Evolutionary conservation across 1,140 invertebrate genomes (phyloP), one percentile per base, ranked within the genome.

Genomic region (Pectinophora gossypiella): DNA sequence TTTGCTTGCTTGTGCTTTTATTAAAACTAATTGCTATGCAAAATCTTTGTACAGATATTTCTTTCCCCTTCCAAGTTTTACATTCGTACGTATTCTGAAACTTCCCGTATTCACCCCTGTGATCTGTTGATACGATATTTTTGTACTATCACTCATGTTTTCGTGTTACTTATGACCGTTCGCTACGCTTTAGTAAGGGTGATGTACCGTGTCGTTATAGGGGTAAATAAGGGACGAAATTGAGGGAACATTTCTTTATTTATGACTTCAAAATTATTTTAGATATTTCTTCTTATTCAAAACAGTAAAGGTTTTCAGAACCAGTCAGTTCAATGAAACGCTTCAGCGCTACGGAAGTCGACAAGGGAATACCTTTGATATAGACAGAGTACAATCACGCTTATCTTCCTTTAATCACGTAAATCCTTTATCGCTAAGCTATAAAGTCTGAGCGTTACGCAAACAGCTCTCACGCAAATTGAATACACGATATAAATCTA

Each of bases 401-500:
- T 51, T 65, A 66, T 56, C 58, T 54, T 52, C 16, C 16, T 40
- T 40, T 40, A 40, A 40, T 40, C 13, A 40, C 36, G 16, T 15
- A 57, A 56, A 49, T 47, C 53, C 56, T 52, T 61, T 58, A 61
- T 61, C 59, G 48, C 60, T 59, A 64, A 67, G 59, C 58, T 54
- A 12, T 6, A 27, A 40, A 40, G 36, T 3, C 13, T 6, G 2
- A 15, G 36, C n/a, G 36, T 15, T 13, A 59, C 65, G 64, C 51
- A 64, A 65, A 64, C 58, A 69, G 64, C 75, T 76, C 67, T 76
- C 68, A 69, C 70, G 63, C 67, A 81, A 78, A 78, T 78, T 81
- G 77, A 78, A 81, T 72, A 79, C 69, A 80, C 67, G 70, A 77
- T 77, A 80, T 81, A 83, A 80, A 80, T 83, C 73, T 72, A 78